Base-by-base conservation (phyloP, 2,797 vertebrate genomes). In the Limosa lapponica region DNA sequence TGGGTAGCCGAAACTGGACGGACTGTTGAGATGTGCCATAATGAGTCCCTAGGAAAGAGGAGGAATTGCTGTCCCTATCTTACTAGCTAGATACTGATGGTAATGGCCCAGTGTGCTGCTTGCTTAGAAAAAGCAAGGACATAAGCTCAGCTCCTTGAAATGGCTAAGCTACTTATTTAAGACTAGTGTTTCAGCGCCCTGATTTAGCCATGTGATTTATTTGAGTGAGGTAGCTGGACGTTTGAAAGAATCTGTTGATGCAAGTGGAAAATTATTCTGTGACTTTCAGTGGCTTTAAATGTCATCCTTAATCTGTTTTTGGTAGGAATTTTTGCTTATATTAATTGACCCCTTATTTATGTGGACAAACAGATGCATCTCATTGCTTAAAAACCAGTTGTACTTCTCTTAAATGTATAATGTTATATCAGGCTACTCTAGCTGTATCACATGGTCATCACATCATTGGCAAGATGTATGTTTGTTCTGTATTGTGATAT, bases 401-500 rank as follows among this genome's bases (percentile, higher is more conserved):
- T 44, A 19, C 5, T 70, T 82, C 82, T 69, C 24, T 55, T 52
- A 89, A 80, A 82, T 62, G 24, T 78, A 32, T 85, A 51, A 48
- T 64, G 49, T 77, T 87, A 54, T 36, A 30, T 91, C 41, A 95
- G 80, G 82, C 65, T 52, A 43, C 24, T 73, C 30, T 59, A 72
- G 20, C 72, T 79, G 30, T 92, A 71, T 89, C 8, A 14, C 2
- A 1, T 66, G 62, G n/a, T n/a, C n/a, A n/a, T n/a, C n/a, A n/a
- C n/a, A n/a, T n/a, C n/a, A n/a, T n/a, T 78, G 37, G 18, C 65
- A 61, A 81, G 62, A 55, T 66, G 48, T 71, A 62, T 94, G 64
- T 94, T 95, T 95, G 71, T 79, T 85, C 44, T 84, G 39, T 82
- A 87, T 87, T 94, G 82, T 92, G 91, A 72, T 95, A 93, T 77